Percentiles rank a stretch among this genome's conserved stretches.
phyloP scores from a whole-genome alignment of 2,888 invertebrate genomes.

The Ferdinandea cuprea region DNA sequence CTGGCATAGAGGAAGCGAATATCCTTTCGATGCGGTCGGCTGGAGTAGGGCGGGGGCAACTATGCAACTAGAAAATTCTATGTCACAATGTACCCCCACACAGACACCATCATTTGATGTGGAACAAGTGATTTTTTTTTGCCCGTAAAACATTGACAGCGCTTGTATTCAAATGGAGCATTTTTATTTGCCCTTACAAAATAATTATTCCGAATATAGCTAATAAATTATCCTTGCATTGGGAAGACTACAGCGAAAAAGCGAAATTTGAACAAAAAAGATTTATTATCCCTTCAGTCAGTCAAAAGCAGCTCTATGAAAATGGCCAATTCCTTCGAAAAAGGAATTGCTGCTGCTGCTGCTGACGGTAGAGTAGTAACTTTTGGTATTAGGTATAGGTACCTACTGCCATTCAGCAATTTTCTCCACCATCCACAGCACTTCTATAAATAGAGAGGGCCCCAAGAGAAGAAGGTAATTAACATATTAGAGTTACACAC shows the following conservation, averaged over 20 bases:
- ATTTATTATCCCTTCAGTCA: slow-evolving; percentile 70
- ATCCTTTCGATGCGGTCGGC: slow-evolving; percentile 47
- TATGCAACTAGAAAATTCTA: slow-evolving; percentile 62
- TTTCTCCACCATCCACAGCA: slow-evolving; percentile 1
- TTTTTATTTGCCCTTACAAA: slow-evolving; percentile 43
- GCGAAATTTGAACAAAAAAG: slow-evolving; percentile 35
- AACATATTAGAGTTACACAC: slow-evolving; percentile 76
- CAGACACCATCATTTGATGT: slow-evolving; percentile 1
- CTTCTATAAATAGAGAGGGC: slow-evolving; percentile 62
- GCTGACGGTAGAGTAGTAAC: not conserved
- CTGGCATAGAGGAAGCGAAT: slow-evolving; percentile 14
- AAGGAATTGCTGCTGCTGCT: slow-evolving; percentile 7
- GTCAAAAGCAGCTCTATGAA: slow-evolving; percentile 31
- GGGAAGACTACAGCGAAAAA: slow-evolving; percentile 14
- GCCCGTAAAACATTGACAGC: slow-evolving; percentile 27
- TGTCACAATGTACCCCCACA: slow-evolving; percentile 72
- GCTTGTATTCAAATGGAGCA: not conserved
- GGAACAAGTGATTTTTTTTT: not conserved
- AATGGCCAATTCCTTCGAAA: slow-evolving; percentile 40
- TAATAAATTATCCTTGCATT: slow-evolving; percentile 68
- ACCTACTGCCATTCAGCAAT: not conserved
- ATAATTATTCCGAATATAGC: slow-evolving; percentile 64
- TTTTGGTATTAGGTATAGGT: not conserved
- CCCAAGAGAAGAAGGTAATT: slow-evolving; percentile 72
- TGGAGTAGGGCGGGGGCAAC: too few relatives aligned